Evolutionary conservation across 2,797 vertebrate genomes (phyloP).

Genomic region (Gastrophryne carolinensis): DNA sequence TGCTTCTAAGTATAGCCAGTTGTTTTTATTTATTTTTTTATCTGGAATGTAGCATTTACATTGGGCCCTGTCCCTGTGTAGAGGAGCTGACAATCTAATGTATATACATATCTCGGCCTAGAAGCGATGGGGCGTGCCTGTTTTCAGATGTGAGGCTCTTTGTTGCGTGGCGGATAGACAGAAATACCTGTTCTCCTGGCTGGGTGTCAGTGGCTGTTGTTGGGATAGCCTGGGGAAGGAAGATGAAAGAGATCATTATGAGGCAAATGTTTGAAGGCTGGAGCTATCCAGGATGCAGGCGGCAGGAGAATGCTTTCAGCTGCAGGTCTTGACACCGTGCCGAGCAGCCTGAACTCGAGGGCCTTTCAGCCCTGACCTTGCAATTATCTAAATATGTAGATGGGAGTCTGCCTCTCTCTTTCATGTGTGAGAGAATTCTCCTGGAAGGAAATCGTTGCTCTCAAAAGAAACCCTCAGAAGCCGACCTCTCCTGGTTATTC

Average conservation of each 20-base stretch:
- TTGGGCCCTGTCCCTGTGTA: too few relatives aligned
- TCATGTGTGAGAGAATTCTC: conserved; percentile 36
- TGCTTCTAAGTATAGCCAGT: too few relatives aligned
- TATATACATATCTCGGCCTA: too few relatives aligned
- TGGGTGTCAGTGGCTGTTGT: conserved; percentile 32
- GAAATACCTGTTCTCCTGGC: conserved; percentile 45
- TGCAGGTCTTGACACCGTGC: conserved; percentile 48
- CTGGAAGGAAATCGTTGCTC: conserved; percentile 27
- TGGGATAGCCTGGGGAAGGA: conserved; percentile 34
- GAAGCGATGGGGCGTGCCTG: too few relatives aligned
- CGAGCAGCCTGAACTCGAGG: conserved; percentile 24
- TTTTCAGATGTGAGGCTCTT: not conserved
- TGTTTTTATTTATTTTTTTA: too few relatives aligned
- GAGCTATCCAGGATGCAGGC: conserved; percentile 35
- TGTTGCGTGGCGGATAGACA: not conserved
- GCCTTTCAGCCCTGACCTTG: conserved; percentile 43
- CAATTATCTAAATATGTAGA: conserved; percentile 43
- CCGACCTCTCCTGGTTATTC: conserved; percentile 5
- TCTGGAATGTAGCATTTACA: too few relatives aligned
- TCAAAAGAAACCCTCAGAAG: conserved; percentile 2
- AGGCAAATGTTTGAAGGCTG: conserved; percentile 24
- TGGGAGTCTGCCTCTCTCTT: conserved; percentile 31
- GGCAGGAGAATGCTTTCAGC: conserved; percentile 38
- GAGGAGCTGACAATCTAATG: too few relatives aligned
- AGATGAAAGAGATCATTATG: conserved; percentile 48